Evolutionary conservation across 2,888 invertebrate species (phyloP).

Genomic region (Thymelicus acteon): DNA sequence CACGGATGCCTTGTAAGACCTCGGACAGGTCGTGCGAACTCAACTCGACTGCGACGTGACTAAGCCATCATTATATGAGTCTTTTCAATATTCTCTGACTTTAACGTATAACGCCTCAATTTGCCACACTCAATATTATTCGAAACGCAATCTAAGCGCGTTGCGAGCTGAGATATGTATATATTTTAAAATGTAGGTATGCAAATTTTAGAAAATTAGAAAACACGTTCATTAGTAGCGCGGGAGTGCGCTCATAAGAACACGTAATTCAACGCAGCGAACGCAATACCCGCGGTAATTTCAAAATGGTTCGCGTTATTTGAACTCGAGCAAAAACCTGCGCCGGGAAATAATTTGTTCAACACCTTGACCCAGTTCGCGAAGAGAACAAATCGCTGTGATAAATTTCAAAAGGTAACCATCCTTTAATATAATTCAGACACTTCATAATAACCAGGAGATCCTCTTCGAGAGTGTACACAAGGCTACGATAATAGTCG

Average conservation of each 20-base stretch:
- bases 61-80: too few relatives aligned
- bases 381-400: conserved; percentile 28
- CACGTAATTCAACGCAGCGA: conserved; percentile 49
- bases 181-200: background rate
- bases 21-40: too few relatives aligned
- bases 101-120: too few relatives aligned
- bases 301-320: conserved; percentile 65
- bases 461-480: background rate
- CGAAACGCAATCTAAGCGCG: too few relatives aligned
- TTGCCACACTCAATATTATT: too few relatives aligned
- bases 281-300: conserved; percentile 53
- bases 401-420: conserved; percentile 33
- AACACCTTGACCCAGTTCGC: conserved; percentile 64
- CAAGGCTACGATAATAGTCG: background rate
- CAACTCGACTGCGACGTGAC: too few relatives aligned
- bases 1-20: too few relatives aligned
- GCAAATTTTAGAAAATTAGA: conserved; percentile 30
- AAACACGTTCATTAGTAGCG: conserved; percentile 43
- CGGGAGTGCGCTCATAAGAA: conserved; percentile 42
- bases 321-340: conserved; percentile 54
- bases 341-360: conserved; percentile 65
- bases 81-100: too few relatives aligned
- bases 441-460: conserved; percentile 2
- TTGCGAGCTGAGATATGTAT: too few relatives aligned
- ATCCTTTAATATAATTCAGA: conserved; percentile 6